Evolutionary conservation across 2,888 invertebrate species (phyloP).

Genomic region (Phyllotreta cruciferae): DNA sequence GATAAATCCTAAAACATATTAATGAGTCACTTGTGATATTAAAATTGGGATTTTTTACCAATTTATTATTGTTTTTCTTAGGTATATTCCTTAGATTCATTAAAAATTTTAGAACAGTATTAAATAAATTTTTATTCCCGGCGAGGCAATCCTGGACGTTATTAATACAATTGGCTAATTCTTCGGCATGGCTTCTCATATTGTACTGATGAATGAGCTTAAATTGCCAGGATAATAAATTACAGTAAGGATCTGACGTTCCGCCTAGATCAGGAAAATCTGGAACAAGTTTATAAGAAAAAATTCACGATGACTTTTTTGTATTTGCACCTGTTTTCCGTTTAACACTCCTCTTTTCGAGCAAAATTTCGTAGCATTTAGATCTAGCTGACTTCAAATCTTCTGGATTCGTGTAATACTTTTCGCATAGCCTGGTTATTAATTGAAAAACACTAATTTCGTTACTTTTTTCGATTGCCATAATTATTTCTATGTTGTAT

Average conservation of each 20-base stretch:
- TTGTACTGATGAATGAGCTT: slow-evolving; percentile 49
- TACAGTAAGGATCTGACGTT: slow-evolving; percentile 50
- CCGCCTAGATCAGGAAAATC: slow-evolving; percentile 46
- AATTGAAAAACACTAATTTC: slow-evolving; percentile 44
- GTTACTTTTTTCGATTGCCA: slow-evolving; percentile 30
- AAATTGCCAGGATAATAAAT: slow-evolving; percentile 55
- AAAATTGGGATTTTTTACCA: slow-evolving; percentile 34
- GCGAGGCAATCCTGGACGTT: slow-evolving; percentile 42
- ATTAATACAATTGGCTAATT: slow-evolving; percentile 46
- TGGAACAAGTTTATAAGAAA: slow-evolving; percentile 35
- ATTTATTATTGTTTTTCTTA: slow-evolving; percentile 41
- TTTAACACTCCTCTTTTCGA: slow-evolving; percentile 41
- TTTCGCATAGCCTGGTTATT: slow-evolving; percentile 54
- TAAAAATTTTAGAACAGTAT: slow-evolving; percentile 47
- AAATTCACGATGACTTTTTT: not conserved
- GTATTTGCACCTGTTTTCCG: slow-evolving; percentile 35
- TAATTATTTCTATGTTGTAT: slow-evolving; percentile 24
- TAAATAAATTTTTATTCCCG: slow-evolving; percentile 37
- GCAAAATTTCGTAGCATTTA: slow-evolving; percentile 53
- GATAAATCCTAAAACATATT: slow-evolving; percentile 44
- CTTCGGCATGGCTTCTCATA: slow-evolving; percentile 46
- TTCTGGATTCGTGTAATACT: slow-evolving; percentile 43
- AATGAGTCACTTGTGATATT: not conserved
- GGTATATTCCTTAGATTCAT: slow-evolving; percentile 47
- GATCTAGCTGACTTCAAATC: slow-evolving; percentile 49